Percentiles rank a stretch among this genome's conserved stretches.
phyloP scores from a whole-genome alignment of 2,797 vertebrate genomes.

The Brachyalestes nurse region DNA sequence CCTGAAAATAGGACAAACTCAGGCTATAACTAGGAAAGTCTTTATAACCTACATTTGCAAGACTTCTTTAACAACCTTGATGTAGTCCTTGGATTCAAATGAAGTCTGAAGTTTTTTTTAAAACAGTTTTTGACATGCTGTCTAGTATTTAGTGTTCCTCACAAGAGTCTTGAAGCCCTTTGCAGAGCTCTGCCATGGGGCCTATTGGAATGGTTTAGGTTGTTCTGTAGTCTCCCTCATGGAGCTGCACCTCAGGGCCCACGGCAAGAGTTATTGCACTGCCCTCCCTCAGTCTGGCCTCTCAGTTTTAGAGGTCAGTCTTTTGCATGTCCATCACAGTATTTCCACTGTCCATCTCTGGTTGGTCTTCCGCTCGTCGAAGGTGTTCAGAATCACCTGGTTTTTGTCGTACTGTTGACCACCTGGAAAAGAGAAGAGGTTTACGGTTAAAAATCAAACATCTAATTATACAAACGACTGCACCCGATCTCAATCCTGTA shows the following conservation, averaged over 20 bases:
- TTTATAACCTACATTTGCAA: neutral
- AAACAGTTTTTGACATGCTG: no score
- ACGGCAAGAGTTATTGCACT: neutral
- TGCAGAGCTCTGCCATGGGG: neutral
- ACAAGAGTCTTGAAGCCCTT: slow-evolving; percentile 2
- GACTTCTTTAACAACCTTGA: neutral
- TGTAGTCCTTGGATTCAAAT: neutral
- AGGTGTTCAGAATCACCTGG: slow-evolving; percentile 87
- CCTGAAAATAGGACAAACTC: slow-evolving; percentile 1
- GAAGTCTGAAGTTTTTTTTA: no score
- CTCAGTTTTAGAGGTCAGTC: neutral
- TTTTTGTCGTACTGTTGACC: slow-evolving; percentile 89
- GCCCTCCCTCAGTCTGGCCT: neutral
- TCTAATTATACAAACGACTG: no score
- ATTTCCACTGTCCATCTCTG: slow-evolving; percentile 90
- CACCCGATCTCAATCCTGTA: no score
- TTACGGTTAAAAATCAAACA: neutral
- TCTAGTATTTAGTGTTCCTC: slow-evolving; percentile 8
- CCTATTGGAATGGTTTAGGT: neutral
- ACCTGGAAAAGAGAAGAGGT: slow-evolving; percentile 71
- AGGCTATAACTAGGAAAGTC: slow-evolving; percentile 9
- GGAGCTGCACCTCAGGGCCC: slow-evolving; percentile 16
- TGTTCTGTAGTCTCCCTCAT: neutral
- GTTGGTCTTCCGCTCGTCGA: slow-evolving; percentile 77
- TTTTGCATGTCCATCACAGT: slow-evolving; percentile 69